Base-by-base conservation (phyloP, 2,113 vertebrate genomes). In the Hiodon alosoides region DNA sequence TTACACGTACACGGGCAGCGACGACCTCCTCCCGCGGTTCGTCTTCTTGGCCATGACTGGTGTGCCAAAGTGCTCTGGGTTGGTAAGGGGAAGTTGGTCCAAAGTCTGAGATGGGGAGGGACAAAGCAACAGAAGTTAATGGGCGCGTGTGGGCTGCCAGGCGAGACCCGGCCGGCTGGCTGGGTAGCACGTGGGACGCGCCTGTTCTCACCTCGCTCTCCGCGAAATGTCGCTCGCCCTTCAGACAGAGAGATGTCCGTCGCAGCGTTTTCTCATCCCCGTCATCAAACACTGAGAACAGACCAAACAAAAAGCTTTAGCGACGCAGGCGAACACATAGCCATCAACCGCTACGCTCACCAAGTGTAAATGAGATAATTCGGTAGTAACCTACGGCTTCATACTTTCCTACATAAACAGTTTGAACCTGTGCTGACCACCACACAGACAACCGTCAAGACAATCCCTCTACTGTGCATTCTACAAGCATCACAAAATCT, bases 1-100 rank as follows among this genome's bases (percentile, higher is more conserved):
- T 14, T 14, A 66, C 7, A 90, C 90, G 90, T 77, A 99, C 97
- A 95, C 88, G 71, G 96, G 95, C 87, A 98, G 94, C 58, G 96
- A 98, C 0, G 95, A 96, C 5, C 97, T 90, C 67, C 97, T 93
- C 51, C 97, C 97, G 59, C 97, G 89, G 73, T 98, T 99, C 0
- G 93, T 92, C 86, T 99, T 99, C 87, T 99, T 99, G 55, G 94
- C 95, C 81, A 99, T 99, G 83, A 99, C 97, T 50, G 97, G 97
- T 14, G 97, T 98, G 78, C 97, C 97, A 81, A 99, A 99, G 85
- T 98, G 97, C 84, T 98, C 97, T 6, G 97, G 97, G 82, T 98
- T 98, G 3, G 97, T 98, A 80, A 98, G 82, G 48, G 97, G 97
- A 82, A 98, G 92, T 80, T 98, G 97, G 87, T 98, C 96, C 86